phyloP scores from a whole-genome alignment of 2,888 invertebrate species.

The Tuberolachnus salignus region DNA sequence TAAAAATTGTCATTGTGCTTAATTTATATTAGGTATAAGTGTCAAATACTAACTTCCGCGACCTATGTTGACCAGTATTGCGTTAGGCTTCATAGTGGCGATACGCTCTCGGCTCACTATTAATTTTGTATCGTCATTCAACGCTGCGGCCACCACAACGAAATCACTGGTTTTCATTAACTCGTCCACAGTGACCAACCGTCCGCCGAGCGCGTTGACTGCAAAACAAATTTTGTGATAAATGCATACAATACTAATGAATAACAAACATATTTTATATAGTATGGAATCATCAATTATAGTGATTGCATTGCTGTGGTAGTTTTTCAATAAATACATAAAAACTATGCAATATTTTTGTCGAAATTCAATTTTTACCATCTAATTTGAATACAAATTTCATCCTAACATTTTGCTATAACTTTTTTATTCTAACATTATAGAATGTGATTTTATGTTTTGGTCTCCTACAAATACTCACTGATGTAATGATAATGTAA shows the following conservation, averaged over 20 bases:
- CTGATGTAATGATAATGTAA: not conserved
- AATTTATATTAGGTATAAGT: not conserved
- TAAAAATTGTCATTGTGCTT: no score
- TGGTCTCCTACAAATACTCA: not conserved
- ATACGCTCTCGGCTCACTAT: slow-evolving; percentile 82
- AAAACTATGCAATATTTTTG: not conserved
- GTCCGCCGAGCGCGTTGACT: slow-evolving; percentile 71
- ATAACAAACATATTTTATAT: no score
- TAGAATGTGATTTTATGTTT: not conserved
- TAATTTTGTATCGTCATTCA: slow-evolving; percentile 78
- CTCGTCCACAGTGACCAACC: slow-evolving; percentile 73
- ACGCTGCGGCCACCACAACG: slow-evolving; percentile 78
- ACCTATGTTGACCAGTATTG: slow-evolving; percentile 87
- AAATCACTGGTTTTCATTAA: slow-evolving; percentile 82
- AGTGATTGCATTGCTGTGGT: not conserved
- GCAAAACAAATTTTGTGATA: slow-evolving; percentile 5
- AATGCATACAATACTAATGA: not conserved
- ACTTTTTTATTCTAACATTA: not conserved
- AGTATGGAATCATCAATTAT: no score
- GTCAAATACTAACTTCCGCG: slow-evolving; percentile 69
- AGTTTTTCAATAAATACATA: not conserved
- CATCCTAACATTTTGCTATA: no score
- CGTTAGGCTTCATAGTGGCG: slow-evolving; percentile 81
- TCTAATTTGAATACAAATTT: no score
- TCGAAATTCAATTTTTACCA: no score